Evolutionary conservation across 2,113 vertebrate genomes (phyloP), one percentile per base, ranked within the genome.

Genomic region (western clawed frog (Xenopus tropicalis)): DNA sequence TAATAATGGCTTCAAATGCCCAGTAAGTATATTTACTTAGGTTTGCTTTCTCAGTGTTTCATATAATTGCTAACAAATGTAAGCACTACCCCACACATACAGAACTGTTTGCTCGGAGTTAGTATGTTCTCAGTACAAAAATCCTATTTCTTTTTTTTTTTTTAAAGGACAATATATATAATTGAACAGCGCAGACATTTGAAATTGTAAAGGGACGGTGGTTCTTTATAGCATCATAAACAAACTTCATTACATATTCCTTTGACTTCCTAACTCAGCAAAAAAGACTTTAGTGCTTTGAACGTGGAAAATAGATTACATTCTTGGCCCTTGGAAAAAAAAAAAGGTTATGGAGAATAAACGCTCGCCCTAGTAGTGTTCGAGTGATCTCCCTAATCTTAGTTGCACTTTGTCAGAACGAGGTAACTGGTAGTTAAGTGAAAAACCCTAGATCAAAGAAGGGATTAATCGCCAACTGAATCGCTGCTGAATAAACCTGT

Each of bases 371-470:
- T 83, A 86, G 87, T 86, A 77, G 85, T 78, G 85, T 89, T 90
- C 85, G 83, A 85, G 87, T 85, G 86, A 89, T 87, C 88, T 86
- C 85, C 82, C 87, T 91, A 90, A 93, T 92, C 91, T 92, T 83
- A 82, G 90, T 85, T 91, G 91, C 90, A 92, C 91, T 93, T 90
- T 92, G 91, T 93, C 89, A 92, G 88, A 90, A 88, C 84, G 88
- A 89, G 90, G 91, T 91, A 93, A 92, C 91, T 90, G 91, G 85
- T 91, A 88, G 90, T 93, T 92, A 91, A 92, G 89, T 89, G 90
- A 92, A 93, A 92, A 91, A 91, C 89, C 91, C 90, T 92, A 92
- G 91, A 93, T 93, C 91, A 93, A 93, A 93, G 91, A 89, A 67
- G 86, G 91, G 91, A 93, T 93, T 93, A 93, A 92, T 92, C 87